Percentiles rank a stretch among this genome's conserved stretches.
Evolutionary conservation across 1,140 invertebrate species (phyloP).

Genomic region (Drosophila cardini): DNA sequence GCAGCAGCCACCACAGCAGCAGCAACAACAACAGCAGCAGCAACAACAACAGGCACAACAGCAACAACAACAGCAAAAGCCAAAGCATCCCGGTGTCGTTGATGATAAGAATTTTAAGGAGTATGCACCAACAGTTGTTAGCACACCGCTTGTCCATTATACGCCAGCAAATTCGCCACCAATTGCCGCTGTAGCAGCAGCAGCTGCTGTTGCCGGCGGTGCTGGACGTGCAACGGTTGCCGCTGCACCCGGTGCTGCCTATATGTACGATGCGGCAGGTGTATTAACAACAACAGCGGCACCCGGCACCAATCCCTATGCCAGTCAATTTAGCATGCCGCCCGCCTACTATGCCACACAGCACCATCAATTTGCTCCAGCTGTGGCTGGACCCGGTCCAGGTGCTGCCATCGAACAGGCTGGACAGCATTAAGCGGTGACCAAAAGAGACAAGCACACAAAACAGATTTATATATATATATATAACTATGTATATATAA

Average conservation of each 20-base stretch:
- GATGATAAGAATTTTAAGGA: slow-evolving; percentile 51
- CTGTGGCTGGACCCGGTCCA: slow-evolving; percentile 69
- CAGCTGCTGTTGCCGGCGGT: slow-evolving; percentile 44
- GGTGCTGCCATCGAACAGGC: slow-evolving; percentile 70
- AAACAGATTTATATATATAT: no score
- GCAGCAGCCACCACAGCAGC: slow-evolving; percentile 44
- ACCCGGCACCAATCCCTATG: slow-evolving; percentile 79
- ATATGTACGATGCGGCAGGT: slow-evolving; percentile 79
- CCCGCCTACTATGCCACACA: slow-evolving; percentile 70
- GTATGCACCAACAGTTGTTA: slow-evolving; percentile 49
- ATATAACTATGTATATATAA: no score
- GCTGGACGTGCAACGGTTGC: slow-evolving; percentile 62
- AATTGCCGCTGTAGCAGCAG: slow-evolving; percentile 73
- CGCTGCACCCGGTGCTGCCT: slow-evolving; percentile 57
- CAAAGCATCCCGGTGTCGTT: slow-evolving; percentile 17
- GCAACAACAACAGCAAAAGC: slow-evolving; percentile 43
- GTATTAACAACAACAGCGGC: slow-evolving; percentile 71
- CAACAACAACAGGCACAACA: slow-evolving; percentile 39
- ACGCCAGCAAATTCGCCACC: slow-evolving; percentile 79
- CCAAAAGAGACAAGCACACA: neutral
- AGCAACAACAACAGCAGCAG: slow-evolving; percentile 57
- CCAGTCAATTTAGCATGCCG: slow-evolving; percentile 79
- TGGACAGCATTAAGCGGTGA: slow-evolving; percentile 60
- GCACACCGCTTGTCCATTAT: slow-evolving; percentile 67
- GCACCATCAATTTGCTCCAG: slow-evolving; percentile 73